Evolutionary conservation across 2,113 vertebrate genomes (phyloP), one percentile per base, ranked within the genome.

Genomic region (Anguilla japonica): DNA sequence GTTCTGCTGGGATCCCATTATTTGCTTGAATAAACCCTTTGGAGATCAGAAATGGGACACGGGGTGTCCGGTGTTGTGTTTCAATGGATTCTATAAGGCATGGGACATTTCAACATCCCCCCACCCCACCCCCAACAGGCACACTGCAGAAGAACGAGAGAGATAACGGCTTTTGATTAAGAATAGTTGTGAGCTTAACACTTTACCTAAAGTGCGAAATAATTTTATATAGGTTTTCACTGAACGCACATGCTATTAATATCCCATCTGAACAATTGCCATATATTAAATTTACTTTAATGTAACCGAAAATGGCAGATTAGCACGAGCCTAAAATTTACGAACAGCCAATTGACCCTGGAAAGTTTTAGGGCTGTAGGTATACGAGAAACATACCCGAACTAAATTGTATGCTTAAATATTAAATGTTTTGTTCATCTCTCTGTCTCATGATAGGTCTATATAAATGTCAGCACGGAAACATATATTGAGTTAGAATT

Each of bases 1-100:
- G 94, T 96, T 96, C 96, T 96, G 91, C 95, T 95, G 95, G 88
- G 97, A 98, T 98, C 97, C 97, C 97, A 98, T 99, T 97, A 97
- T 96, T 97, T 98, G 98, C 98, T 98, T 98, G 96, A 98, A 98
- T 99, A 98, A 98, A 97, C 97, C 97, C 94, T 97, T 99, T 99
- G 96, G 95, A 89, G 93, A 92, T 91, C 88, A 96, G 97, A 97
- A 97, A 95, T 94, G 95, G 96, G 97, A 96, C 93, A 94, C 87
- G 89, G 93, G 92, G 94, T 96, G 96, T 97, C 97, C 97, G 96
- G 97, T 97, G 96, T 97, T 97, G 93, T 95, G 95, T 99, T 98
- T 97, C 97, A 97, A 96, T 96, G 95, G 96, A 95, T 96, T 93
- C 94, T 95, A 94, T 84, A 75, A 75, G 88, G 94, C 95, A 92